Conservation (phyloP, 2,113 vertebrate genomes). For the Morone saxatilis region DNA sequence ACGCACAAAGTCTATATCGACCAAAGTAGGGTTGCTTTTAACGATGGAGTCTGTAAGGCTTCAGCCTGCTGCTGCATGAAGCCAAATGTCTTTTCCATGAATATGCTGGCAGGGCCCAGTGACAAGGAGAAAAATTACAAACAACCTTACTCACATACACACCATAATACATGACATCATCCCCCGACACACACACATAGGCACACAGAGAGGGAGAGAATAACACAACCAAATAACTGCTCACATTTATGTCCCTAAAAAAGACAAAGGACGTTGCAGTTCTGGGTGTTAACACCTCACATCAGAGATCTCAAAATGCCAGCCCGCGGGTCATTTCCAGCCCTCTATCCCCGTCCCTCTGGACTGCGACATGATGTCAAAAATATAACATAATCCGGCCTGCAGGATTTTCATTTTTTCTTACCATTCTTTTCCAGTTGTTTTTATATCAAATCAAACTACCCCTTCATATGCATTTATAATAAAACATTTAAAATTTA, state of each 20-base stretch:
- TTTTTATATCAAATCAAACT: too few species aligned
- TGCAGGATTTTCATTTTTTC: too few species aligned
- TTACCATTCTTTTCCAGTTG: too few species aligned
- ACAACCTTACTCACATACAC: constrained; percentile 50
- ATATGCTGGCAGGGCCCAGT: constrained; percentile 34
- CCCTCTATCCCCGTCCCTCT: too few species aligned
- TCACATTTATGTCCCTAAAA: constrained; percentile 13
- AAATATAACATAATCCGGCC: too few species aligned
- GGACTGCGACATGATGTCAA: too few species aligned
- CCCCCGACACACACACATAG: constrained; percentile 25
- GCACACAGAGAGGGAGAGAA: constrained; percentile 17
- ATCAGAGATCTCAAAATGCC: neutral
- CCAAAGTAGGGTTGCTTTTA: constrained; percentile 24
- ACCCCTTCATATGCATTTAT: too few species aligned
- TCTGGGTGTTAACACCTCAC: neutral
- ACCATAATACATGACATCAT: constrained; percentile 61
- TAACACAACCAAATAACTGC: constrained; percentile 22
- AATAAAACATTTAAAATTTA: too few species aligned
- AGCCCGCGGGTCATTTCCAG: too few species aligned
- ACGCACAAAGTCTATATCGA: constrained; percentile 1
- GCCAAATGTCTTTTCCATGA: constrained; percentile 65
- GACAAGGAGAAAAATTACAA: constrained; percentile 70
- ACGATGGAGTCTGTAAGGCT: constrained; percentile 34
- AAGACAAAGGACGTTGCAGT: constrained; percentile 14
- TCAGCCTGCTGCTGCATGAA: constrained; percentile 36